phyloP scores from a whole-genome alignment of 2,797 vertebrate genomes.

The Acanthurus lineatus region DNA sequence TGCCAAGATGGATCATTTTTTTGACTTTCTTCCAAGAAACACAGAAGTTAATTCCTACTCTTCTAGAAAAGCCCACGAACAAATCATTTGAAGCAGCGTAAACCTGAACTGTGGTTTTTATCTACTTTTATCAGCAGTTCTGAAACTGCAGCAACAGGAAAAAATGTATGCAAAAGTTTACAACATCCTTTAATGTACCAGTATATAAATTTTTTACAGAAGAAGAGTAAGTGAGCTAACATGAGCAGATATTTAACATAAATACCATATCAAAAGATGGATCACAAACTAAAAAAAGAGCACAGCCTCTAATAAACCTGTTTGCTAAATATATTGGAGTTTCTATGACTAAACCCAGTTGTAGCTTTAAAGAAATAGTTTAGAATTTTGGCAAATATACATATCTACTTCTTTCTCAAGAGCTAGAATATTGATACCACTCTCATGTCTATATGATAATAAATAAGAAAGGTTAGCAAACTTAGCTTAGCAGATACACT shows the following conservation, averaged over 20 bases:
- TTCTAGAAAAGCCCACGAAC: constrained; percentile 1
- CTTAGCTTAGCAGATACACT: too few relatives aligned
- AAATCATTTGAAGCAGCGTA: constrained; percentile 11
- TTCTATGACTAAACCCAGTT: not conserved
- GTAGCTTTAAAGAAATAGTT: not conserved
- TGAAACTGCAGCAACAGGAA: not conserved
- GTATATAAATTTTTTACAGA: not conserved
- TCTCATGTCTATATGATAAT: too few relatives aligned
- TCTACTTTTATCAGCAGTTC: not conserved
- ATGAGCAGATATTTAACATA: not conserved
- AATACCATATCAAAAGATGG: not conserved
- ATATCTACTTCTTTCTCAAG: not conserved
- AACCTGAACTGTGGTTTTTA: constrained; percentile 17
- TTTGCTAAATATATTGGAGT: not conserved
- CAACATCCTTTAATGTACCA: not conserved
- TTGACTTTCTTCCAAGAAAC: constrained; percentile 46
- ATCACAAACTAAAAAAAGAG: not conserved
- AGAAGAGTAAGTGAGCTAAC: not conserved
- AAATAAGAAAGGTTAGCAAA: too few relatives aligned
- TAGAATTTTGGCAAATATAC: not conserved
- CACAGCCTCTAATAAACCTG: not conserved
- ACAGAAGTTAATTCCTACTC: constrained; percentile 23
- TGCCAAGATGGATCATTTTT: constrained; percentile 29
- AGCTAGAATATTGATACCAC: not conserved
- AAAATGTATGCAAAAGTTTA: not conserved